These are phyloP conservation scores for Macrotis lagotis DNA, from an alignment of 2,113 vertebrate genomes.

Conservation along the genomic window DNA sequence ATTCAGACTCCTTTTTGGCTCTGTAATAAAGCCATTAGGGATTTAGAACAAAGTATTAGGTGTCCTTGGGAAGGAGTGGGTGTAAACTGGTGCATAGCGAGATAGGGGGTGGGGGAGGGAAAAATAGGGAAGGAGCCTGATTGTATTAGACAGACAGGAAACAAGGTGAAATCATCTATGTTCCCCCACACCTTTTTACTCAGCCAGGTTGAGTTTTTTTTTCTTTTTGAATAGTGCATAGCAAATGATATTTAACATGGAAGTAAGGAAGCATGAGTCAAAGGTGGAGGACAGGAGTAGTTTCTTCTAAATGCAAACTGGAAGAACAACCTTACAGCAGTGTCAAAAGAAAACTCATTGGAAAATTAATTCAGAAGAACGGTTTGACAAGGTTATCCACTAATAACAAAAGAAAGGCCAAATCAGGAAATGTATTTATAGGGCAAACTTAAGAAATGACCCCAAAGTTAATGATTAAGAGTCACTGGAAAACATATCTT, in stretches of 20 bases:
- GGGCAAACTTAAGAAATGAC: neutral
- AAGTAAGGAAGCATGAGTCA: constrained; percentile 46
- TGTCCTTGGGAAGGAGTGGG: constrained; percentile 44
- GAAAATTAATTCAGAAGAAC: constrained; percentile 54
- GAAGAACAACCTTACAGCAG: neutral
- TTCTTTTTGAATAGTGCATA: constrained; percentile 2
- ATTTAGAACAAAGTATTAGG: constrained; percentile 17
- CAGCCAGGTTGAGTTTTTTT: neutral
- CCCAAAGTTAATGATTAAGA: neutral
- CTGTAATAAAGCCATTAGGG: neutral
- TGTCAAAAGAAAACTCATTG: constrained; percentile 35
- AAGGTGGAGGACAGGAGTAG: neutral
- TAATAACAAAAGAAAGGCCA: constrained; percentile 6
- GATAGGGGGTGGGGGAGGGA: neutral
- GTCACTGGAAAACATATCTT: neutral
- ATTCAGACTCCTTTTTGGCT: neutral
- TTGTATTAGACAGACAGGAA: constrained; percentile 38
- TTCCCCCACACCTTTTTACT: neutral
- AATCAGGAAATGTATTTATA: neutral
- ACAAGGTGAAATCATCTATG: neutral
- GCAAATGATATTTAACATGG: neutral
- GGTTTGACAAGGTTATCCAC: neutral
- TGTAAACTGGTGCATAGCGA: neutral
- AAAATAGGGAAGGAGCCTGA: neutral
- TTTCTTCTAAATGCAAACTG: neutral